phyloP scores from a whole-genome alignment of 2,888 invertebrate genomes.

The Cheilosia variabilis region DNA sequence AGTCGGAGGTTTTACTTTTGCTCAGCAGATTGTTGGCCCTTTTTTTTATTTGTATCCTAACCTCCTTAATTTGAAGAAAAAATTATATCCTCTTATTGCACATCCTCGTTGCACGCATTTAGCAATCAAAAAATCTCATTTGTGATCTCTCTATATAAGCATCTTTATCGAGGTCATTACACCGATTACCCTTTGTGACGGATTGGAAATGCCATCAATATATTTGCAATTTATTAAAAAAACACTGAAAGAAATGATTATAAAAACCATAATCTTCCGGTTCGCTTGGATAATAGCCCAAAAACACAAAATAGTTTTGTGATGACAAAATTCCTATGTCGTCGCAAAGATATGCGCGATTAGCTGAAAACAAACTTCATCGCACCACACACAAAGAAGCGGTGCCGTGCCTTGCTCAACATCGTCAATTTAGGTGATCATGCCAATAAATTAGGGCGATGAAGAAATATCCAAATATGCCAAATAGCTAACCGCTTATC shows the following conservation, averaged over 20 bases:
- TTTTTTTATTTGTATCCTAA: too few species aligned
- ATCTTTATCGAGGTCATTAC: neutral
- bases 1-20: too few species aligned
- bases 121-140: too few species aligned
- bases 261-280: neutral
- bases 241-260: neutral
- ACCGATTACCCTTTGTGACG: neutral
- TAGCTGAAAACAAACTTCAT: neutral
- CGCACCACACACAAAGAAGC: neutral
- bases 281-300: neutral
- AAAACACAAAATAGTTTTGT: neutral
- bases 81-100: too few species aligned
- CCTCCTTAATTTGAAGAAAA: too few species aligned
- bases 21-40: too few species aligned
- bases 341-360: neutral
- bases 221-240: neutral
- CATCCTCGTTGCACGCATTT: too few species aligned
- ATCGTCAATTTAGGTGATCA: slow-evolving; percentile 33
- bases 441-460: slow-evolving; percentile 63
- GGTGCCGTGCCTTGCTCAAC: neutral
- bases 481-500: slow-evolving; percentile 17
- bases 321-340: slow-evolving; percentile 1
- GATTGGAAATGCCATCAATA: neutral
- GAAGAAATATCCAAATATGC: slow-evolving; percentile 49
- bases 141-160: neutral